Base-by-base conservation (phyloP, 1,140 invertebrate species). In the Philaenus spumarius region DNA sequence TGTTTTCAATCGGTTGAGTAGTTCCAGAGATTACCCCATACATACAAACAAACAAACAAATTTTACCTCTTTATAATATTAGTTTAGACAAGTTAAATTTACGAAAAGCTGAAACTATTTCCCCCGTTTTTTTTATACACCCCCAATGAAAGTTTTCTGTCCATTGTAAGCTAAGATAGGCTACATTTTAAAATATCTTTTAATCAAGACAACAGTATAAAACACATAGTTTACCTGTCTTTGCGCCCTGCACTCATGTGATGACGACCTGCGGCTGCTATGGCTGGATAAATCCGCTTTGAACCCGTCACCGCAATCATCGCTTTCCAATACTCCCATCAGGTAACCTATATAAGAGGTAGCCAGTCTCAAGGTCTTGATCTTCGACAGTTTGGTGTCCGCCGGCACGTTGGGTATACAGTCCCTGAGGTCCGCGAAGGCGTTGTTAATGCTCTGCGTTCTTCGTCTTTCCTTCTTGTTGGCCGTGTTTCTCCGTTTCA, bases 321-420 rank as follows among this genome's bases (percentile, higher is more conserved):
- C 84, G 52, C 83, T 85, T 68, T 89, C 86, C 61, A 90, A 72
- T 0, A 89, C 84, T 39, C 86, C 85, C 72, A 90, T 87, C 40
- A 97, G 77, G 68, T 95, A 94, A 7, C 87, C 87, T 61, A 96
- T 95, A 71, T 97, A 97, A 0, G 89, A 90, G 0, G 92, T 92
- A 0, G 93, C 93, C 61, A 96, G 73, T 45, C 92, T 80, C 24
- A 97, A 77, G 0, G 93, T 94, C 73, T 97, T 95, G 61, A 97
- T 93, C 78, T 93, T 83, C 34, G 77, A 79, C 3, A 69, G 59
- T 48, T 97, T 97, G 0, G 94, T 97, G 69, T 97, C 95, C 0
- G 89, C 83, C 0, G 94, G 94, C 5, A 97, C 93, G 68, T 97
- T 96, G 0, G 95, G 95, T 65, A 98, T 97, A 71, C 92, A 91